Evolutionary conservation across 2,888 invertebrate genomes (phyloP).

Genomic region (Archips crataeganus): DNA sequence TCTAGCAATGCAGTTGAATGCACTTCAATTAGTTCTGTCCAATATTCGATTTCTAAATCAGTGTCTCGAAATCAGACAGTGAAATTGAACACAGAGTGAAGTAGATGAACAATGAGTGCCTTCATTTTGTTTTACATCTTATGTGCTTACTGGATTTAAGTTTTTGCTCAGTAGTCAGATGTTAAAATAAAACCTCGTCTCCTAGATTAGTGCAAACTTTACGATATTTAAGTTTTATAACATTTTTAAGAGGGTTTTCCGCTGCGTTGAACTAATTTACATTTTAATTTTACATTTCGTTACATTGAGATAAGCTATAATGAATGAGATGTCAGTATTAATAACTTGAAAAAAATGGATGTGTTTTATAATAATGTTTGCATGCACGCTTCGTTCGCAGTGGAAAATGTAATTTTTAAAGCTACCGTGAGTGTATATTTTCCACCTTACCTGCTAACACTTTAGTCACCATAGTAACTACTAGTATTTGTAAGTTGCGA

Average conservation of each 20-base stretch:
- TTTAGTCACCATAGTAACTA: no score
- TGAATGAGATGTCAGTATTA: neutral
- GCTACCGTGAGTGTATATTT: neutral
- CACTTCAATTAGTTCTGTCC: neutral
- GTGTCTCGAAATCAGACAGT: constrained; percentile 1
- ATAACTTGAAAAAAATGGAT: neutral
- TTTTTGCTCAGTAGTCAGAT: neutral
- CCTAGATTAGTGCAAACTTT: neutral
- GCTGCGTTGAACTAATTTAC: neutral
- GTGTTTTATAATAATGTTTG: neutral
- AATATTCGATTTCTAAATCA: constrained; percentile 2
- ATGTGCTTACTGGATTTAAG: neutral
- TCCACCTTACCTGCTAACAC: neutral
- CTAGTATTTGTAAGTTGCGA: neutral
- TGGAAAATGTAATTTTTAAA: neutral
- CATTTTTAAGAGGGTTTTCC: constrained; percentile 17
- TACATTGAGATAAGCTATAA: no score
- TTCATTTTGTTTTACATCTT: neutral
- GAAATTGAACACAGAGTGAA: constrained; percentile 4
- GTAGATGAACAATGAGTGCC: neutral
- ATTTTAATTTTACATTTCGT: neutral
- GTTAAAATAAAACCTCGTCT: neutral
- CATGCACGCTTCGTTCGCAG: neutral
- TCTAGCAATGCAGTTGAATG: neutral
- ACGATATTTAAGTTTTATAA: neutral